Evolutionary conservation across 2,888 invertebrate species (phyloP).

Genomic region (Hymenopus coronatus): DNA sequence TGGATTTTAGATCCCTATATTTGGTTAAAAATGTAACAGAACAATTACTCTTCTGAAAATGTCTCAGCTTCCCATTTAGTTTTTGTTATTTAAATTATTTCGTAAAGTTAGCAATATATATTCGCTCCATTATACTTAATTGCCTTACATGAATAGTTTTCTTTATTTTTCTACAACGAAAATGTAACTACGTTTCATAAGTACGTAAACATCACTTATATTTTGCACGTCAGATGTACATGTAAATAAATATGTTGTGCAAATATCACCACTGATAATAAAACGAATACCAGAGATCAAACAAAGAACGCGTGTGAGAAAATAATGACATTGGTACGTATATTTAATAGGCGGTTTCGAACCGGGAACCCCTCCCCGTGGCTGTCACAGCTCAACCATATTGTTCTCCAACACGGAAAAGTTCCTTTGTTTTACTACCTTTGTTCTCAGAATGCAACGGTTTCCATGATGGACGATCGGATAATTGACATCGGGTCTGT

Average conservation of each 20-base stretch:
- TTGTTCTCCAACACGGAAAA: background rate
- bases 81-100: no score
- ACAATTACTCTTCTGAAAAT: no score
- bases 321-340: background rate
- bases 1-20: no score
- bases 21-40: no score
- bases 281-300: background rate
- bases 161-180: no score
- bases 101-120: no score
- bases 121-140: no score
- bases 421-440: background rate
- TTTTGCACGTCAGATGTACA: background rate
- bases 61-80: no score
- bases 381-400: background rate
- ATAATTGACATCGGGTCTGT: background rate
- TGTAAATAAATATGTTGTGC: background rate
- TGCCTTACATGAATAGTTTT: no score
- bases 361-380: background rate
- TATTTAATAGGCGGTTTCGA: background rate
- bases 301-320: background rate
- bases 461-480: background rate
- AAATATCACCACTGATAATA: background rate
- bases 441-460: background rate
- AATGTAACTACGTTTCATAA: background rate
- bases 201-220: background rate